These are phyloP conservation scores for Catharus fuscescens DNA, from an alignment of 2,113 vertebrate genomes.

Conservation along the genomic window DNA sequence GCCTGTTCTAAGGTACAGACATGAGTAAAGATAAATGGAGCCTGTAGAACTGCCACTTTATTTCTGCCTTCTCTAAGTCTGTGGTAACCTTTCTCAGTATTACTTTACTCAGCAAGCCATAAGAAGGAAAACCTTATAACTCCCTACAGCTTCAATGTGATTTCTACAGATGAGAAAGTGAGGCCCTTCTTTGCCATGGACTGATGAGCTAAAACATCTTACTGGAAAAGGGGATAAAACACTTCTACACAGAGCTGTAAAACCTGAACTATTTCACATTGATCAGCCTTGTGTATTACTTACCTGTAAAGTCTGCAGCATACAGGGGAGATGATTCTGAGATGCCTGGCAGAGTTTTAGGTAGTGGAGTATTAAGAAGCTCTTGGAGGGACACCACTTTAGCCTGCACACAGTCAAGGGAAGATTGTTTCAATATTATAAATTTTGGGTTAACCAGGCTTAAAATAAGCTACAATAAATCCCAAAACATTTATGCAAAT, in stretches of 20 bases:
- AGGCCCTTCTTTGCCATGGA: neutral
- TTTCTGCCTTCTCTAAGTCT: neutral
- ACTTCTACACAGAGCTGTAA: neutral
- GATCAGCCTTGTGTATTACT: neutral
- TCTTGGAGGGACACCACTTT: conserved; percentile 76
- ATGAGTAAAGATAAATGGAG: neutral
- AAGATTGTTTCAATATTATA: neutral
- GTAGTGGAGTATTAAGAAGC: conserved; percentile 79
- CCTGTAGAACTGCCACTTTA: neutral
- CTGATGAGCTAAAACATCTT: neutral
- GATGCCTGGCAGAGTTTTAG: conserved; percentile 74
- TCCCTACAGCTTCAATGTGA: neutral
- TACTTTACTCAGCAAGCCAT: neutral
- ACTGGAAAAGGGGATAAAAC: neutral
- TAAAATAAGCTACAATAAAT: neutral
- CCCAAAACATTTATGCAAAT: neutral
- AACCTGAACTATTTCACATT: neutral
- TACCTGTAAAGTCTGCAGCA: conserved; percentile 77
- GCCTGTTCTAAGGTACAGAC: neutral
- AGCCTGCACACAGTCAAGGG: conserved; percentile 37
- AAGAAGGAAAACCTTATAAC: neutral
- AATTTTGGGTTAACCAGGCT: neutral
- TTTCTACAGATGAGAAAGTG: neutral
- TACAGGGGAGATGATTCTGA: conserved; percentile 66
- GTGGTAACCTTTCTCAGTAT: neutral